A percentile compares a stretch with the other conserved stretches of the same genome.
phyloP scores from a whole-genome alignment of 2,888 invertebrate genomes.

The Caenorhabditis becei region DNA sequence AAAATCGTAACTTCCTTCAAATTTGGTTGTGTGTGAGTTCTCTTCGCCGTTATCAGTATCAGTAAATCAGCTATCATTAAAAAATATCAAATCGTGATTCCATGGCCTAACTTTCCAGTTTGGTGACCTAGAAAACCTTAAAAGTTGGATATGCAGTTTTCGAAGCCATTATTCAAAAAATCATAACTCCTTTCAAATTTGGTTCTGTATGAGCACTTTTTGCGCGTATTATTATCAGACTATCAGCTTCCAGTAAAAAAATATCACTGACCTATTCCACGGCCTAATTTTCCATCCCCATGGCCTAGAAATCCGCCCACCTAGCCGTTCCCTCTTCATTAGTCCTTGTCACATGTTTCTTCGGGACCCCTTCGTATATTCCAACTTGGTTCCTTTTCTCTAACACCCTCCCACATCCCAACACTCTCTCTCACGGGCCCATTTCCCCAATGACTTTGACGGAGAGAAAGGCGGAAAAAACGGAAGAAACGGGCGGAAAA shows the following conservation, averaged over 20 bases:
- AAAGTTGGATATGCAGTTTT: background rate
- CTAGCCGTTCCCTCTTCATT: no score
- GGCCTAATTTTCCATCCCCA: background rate
- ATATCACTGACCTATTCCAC: background rate
- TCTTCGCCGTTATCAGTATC: no score
- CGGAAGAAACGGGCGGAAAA: background rate
- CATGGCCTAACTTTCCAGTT: background rate
- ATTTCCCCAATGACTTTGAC: slow-evolving; percentile 10
- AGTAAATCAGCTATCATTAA: no score
- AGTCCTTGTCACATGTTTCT: no score
- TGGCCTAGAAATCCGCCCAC: slow-evolving; percentile 1
- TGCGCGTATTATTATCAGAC: no score
- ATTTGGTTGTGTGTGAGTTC: no score
- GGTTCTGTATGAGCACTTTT: no score
- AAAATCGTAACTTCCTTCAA: no score
- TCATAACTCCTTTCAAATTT: background rate
- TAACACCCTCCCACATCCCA: no score
- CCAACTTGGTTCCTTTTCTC: no score
- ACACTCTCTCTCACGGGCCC: background rate
- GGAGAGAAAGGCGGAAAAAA: background rate
- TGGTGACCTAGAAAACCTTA: background rate
- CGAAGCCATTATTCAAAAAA: background rate
- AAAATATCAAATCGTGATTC: no score
- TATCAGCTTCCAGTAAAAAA: background rate
- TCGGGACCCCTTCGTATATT: no score